Evolutionary conservation across 2,888 invertebrate genomes (phyloP).

Genomic region (Petrophora chlorosata): DNA sequence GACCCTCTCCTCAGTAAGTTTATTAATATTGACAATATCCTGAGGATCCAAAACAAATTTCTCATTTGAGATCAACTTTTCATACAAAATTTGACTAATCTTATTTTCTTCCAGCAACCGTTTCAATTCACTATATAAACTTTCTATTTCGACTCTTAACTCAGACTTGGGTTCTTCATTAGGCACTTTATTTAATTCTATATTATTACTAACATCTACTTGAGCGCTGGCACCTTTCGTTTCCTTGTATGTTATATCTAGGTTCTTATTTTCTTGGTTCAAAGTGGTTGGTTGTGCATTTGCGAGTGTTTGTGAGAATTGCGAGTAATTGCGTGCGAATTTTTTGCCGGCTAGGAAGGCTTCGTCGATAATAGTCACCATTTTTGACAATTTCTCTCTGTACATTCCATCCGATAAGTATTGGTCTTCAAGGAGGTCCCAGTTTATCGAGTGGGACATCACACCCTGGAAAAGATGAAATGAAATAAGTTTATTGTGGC

Average conservation of each 20-base stretch:
- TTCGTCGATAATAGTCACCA: slow-evolving; percentile 91
- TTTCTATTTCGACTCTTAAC: slow-evolving; percentile 42
- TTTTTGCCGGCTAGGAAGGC: slow-evolving; percentile 89
- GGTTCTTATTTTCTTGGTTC: slow-evolving; percentile 40
- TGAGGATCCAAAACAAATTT: slow-evolving; percentile 70
- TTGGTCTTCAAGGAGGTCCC: slow-evolving; percentile 95
- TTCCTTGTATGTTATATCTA: slow-evolving; percentile 66
- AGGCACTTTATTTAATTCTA: slow-evolving; percentile 51
- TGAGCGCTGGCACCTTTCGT: slow-evolving; percentile 34
- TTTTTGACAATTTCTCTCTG: slow-evolving; percentile 92
- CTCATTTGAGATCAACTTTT: slow-evolving; percentile 71
- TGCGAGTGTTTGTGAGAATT: slow-evolving; percentile 16
- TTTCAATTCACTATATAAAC: slow-evolving; percentile 58
- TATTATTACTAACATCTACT: slow-evolving; percentile 49
- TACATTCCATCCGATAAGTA: slow-evolving; percentile 92
- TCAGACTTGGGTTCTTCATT: slow-evolving; percentile 38
- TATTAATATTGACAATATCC: slow-evolving; percentile 80
- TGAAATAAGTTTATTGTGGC: neutral
- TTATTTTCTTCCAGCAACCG: slow-evolving; percentile 64
- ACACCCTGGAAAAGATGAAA: slow-evolving; percentile 88
- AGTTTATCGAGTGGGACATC: slow-evolving; percentile 97
- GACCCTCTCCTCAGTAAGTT: slow-evolving; percentile 60
- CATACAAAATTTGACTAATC: slow-evolving; percentile 66
- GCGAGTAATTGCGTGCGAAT: slow-evolving; percentile 86
- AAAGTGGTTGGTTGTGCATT: slow-evolving; percentile 28